Conservation (phyloP, 2,797 vertebrate species). For the Myotis vivesi region DNA sequence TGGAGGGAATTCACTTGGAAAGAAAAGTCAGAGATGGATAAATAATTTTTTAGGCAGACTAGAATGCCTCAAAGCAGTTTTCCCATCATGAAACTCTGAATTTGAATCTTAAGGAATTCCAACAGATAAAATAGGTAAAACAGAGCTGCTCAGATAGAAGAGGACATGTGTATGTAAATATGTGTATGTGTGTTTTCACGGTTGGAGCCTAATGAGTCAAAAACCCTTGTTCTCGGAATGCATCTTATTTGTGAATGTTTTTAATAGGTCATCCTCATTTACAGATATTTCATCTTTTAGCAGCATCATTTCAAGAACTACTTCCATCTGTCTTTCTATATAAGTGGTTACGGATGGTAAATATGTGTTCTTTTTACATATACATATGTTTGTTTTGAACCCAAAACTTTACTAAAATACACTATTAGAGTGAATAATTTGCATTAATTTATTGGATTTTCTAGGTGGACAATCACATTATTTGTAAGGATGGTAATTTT, state of each 20-base stretch:
- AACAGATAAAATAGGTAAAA: not conserved
- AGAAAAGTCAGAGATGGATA: not conserved
- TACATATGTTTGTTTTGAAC: not conserved
- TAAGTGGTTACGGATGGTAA: not conserved
- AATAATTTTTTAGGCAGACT: not conserved
- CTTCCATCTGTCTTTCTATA: not conserved
- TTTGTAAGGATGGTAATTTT: not conserved
- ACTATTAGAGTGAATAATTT: not conserved
- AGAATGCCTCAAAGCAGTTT: not conserved
- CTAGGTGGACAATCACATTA: not conserved
- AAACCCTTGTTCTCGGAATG: not conserved
- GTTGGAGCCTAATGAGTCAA: not conserved
- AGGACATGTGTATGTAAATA: not conserved
- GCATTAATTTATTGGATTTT: not conserved
- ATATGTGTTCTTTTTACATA: not conserved
- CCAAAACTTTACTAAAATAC: not conserved
- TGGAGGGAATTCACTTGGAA: not conserved
- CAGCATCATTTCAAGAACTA: not conserved
- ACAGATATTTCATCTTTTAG: not conserved
- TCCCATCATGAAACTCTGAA: not conserved
- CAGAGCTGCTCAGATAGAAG: not conserved
- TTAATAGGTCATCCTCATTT: not conserved
- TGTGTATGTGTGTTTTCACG: accelerated
- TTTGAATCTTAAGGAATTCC: not conserved
- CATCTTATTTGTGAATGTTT: not conserved